Evolutionary conservation across 2,797 vertebrate genomes (phyloP).

Genomic region (Tauraco hartlaubi): DNA sequence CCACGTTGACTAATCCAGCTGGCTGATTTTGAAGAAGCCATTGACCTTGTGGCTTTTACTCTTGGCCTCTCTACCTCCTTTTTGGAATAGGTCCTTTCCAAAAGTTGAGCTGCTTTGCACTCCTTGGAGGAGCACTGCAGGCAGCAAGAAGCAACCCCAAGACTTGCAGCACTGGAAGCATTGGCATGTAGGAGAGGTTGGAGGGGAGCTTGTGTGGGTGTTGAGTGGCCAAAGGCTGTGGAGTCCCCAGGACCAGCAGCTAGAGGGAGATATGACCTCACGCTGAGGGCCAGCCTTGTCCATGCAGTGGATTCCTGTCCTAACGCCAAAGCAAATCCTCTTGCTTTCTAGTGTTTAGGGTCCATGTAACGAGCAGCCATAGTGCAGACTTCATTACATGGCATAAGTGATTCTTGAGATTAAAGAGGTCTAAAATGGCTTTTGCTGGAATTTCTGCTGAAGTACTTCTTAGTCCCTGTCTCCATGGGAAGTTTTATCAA

Average conservation of each 20-base stretch:
- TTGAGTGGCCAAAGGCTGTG: slow-evolving; percentile 4
- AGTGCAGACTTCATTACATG: slow-evolving; percentile 7
- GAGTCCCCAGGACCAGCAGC: slow-evolving; percentile 62
- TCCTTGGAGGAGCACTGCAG: not conserved
- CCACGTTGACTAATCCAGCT: accelerated
- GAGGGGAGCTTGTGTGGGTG: not conserved
- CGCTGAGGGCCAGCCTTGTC: not conserved
- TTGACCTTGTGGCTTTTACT: not conserved
- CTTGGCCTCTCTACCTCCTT: not conserved
- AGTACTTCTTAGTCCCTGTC: slow-evolving; percentile 7
- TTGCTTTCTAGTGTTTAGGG: not conserved
- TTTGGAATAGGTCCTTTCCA: not conserved
- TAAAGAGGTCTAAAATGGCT: slow-evolving; percentile 40
- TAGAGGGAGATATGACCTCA: slow-evolving; percentile 70
- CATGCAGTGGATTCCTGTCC: not conserved
- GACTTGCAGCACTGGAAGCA: not conserved
- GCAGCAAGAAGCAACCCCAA: not conserved
- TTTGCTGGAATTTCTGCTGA: slow-evolving; percentile 28
- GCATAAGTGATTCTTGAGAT: not conserved
- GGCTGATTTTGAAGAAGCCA: not conserved
- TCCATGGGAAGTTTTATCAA: slow-evolving; percentile 42
- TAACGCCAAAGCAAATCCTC: slow-evolving; percentile 3
- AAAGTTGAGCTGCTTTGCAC: not conserved
- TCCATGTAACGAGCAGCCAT: not conserved
- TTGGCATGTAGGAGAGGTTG: accelerated